Evolutionary conservation across 2,888 invertebrate species (phyloP), one percentile per base, ranked within the genome.

Genomic region (Cerceris ruficornis): DNA sequence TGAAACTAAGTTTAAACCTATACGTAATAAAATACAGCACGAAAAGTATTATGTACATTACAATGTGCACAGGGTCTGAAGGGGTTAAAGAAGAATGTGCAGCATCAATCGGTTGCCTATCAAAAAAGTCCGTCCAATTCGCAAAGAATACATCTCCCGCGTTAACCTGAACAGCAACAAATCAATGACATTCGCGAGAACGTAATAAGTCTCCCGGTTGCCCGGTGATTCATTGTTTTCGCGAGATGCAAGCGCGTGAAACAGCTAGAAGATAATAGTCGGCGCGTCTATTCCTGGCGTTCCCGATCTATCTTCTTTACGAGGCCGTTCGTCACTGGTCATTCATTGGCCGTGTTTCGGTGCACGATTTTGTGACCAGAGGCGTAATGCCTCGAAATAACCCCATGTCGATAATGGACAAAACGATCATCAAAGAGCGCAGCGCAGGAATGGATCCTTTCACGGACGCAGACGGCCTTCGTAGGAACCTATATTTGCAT

Each of bases 231-330:
- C 77, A 84, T 78, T 80, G 80, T 78, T 80, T 80, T 72, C 70
- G 61, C 67, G 68, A 66, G 64, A 76, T 68, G 66, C 55, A 55
- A 74, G 46, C 62, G 28, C 58, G 61, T 69, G 59, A 72, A 68
- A 41, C 67, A 43, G 74, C 78, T 64, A 62, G 68, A 71, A 70
- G 82, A 81, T 82, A 82, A 84, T 81, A 77, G 75, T 60, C 50
- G 57, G 59, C 41, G 73, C 72, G 71, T 84, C 82, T 78, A 81
- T 84, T 81, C 65, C 62, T 72, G 77, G 78, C 73, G 61, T 69
- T 73, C 50, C 15, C 81, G 76, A 84, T 82, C 81, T 69, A 71
- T 82, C 78, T 83, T 83, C 84, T 84, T 82, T 79, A 82, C 73
- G 78, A 84, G 81, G 71, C 58, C 60, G 82, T 84, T 74, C 64